Percentiles rank a stretch among this genome's conserved stretches.
These are phyloP conservation scores for Dexiosoma caninum DNA, from an alignment of 2,888 invertebrate species.

Conservation along the genomic window DNA sequence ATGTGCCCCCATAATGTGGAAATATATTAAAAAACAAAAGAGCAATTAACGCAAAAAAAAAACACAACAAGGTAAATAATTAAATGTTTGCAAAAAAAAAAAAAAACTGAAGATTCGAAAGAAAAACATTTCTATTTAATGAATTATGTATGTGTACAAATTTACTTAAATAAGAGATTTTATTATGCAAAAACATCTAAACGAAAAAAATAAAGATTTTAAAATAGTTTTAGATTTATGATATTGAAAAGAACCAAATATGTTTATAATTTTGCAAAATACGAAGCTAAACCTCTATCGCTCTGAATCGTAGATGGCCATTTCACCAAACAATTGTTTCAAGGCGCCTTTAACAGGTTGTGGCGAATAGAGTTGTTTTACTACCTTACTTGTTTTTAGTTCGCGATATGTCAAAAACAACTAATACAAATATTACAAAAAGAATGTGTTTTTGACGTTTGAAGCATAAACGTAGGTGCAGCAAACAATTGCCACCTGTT, in stretches of 20 bases:
- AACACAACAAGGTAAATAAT: conserved; percentile 49
- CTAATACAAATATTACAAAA: no score
- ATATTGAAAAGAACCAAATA: not conserved
- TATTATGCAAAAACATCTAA: not conserved
- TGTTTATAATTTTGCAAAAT: not conserved
- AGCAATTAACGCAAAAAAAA: conserved; percentile 49
- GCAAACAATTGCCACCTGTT: no score
- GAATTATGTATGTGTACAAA: not conserved
- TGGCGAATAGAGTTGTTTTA: no score
- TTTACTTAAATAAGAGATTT: not conserved
- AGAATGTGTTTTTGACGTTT: no score
- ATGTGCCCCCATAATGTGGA: conserved; percentile 48
- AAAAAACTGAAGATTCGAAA: no score
- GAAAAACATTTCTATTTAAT: not conserved
- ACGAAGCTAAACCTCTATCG: no score
- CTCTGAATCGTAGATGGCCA: no score
- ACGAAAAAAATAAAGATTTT: not conserved
- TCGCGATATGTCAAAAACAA: no score
- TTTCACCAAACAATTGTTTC: no score
- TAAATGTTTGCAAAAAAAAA: not conserved
- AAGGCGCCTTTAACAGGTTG: no score
- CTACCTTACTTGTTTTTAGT: no score
- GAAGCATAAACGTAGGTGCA: no score
- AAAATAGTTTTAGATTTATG: not conserved
- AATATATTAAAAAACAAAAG: conserved; percentile 39